Evolutionary conservation across 2,797 vertebrate species (phyloP), one percentile per base, ranked within the genome.

Genomic region (Sebastes hubbsi): DNA sequence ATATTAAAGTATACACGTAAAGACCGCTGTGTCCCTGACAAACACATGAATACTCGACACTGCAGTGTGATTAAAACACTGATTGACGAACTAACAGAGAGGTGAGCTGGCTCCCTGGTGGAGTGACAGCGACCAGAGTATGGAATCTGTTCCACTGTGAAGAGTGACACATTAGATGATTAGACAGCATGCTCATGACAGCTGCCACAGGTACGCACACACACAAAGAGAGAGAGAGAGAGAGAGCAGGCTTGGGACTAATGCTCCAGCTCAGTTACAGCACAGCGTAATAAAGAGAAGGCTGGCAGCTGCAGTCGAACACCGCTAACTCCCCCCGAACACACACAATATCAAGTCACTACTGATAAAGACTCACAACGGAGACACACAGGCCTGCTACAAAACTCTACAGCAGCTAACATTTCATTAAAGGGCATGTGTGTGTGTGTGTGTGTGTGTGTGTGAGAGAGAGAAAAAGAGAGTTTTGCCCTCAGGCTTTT

Each of bases 111-210:
- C 67, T 84, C 56, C 10, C 65, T 46, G 60, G 61, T 66, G 70
- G 73, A 87, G 73, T 85, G 91, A 87, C 91, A 86, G 77, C 66
- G 11, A 88, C 68, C 74, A 60, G 54, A 78, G 77, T 68, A 80
- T 78, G 75, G 65, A 75, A 78, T 85, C 72, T 85, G 90, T 84
- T 88, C 70, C 77, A 80, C 62, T 72, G 85, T 72, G 81, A 81
- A 73, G 83, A 90, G 81, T 89, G 92, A 93, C 91, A 89, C 80
- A 60, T 89, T 68, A 83, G 84, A 88, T 91, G 89, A 94, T 94
- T 91, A 91, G 83, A 89, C 88, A 87, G 83, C 80, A 75, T 90
- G 92, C 81, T 87, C 63, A 29, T 82, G 84, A 86, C 90, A 94
- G 88, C 77, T 91, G 84, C 83, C 67, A 87, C 90, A 90, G 87